Conservation (phyloP, 2,113 vertebrate species). For the Psittacara wagleri region DNA sequence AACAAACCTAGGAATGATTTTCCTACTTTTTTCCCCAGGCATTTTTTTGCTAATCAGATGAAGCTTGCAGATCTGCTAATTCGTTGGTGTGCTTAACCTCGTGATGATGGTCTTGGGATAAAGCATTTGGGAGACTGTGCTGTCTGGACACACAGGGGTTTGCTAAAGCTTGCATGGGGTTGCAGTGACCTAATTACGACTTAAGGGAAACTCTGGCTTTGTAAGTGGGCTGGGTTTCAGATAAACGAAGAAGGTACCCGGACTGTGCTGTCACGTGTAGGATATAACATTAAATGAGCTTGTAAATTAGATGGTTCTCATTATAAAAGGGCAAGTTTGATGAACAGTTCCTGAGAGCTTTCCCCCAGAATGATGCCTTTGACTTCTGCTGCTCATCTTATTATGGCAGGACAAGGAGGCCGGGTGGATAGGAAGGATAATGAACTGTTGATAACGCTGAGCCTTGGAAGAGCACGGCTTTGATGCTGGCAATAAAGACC, state of each 20-base stretch:
- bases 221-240: not conserved
- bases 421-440: not conserved
- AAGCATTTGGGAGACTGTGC: not conserved
- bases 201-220: not conserved
- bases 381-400: not conserved
- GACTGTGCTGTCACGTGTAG: not conserved
- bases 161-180: conserved; percentile 14
- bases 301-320: conserved; percentile 54
- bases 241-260: not conserved
- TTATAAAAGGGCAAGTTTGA: conserved; percentile 54
- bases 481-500: not conserved
- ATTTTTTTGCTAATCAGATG: conserved; percentile 6
- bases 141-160: not conserved
- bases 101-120: conserved; percentile 25
- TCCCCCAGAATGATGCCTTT: conserved; percentile 19
- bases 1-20: conserved; percentile 25
- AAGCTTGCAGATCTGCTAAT: not conserved
- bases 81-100: not conserved
- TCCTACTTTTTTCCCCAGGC: not conserved
- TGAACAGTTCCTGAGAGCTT: conserved; percentile 48
- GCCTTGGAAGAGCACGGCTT: not conserved
- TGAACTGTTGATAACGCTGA: not conserved
- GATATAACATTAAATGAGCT: not conserved
- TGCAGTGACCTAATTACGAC: conserved; percentile 5
- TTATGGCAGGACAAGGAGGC: not conserved